Conservation (phyloP, 2,113 vertebrate genomes). For the Lichenostomus cassidix region DNA sequence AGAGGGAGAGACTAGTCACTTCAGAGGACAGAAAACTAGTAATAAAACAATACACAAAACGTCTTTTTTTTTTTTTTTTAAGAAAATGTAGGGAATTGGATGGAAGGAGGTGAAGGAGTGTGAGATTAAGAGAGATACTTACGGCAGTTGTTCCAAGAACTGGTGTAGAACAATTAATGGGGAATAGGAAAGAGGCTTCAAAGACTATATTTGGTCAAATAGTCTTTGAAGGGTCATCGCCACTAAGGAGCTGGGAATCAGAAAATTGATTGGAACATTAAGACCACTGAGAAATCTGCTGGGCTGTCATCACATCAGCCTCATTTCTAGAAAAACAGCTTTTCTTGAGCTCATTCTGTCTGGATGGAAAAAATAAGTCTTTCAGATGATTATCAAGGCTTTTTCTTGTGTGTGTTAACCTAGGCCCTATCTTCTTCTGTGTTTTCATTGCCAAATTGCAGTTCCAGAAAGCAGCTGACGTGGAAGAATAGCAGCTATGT, state of each 20-base stretch:
- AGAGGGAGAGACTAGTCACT: background rate
- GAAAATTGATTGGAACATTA: background rate
- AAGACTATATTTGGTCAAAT: background rate
- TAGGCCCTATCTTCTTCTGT: background rate
- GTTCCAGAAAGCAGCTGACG: background rate
- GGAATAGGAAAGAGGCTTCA: background rate
- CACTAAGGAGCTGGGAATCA: background rate
- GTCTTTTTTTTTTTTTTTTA: no score
- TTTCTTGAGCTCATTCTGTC: background rate
- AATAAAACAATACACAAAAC: background rate
- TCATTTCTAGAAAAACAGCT: background rate
- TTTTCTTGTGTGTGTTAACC: background rate
- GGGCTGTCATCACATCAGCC: background rate
- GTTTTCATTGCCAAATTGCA: constrained; percentile 9
- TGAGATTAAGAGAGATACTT: background rate
- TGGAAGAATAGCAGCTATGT: background rate
- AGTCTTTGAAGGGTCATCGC: background rate
- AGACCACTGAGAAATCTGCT: background rate
- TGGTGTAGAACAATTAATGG: background rate
- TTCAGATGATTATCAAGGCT: background rate
- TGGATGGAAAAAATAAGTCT: background rate
- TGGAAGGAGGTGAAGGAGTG: background rate
- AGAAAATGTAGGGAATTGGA: background rate
- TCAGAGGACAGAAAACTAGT: background rate
- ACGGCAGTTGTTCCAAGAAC: background rate